Conservation (phyloP, 2,888 invertebrate species). For the Conomelus anceps region DNA sequence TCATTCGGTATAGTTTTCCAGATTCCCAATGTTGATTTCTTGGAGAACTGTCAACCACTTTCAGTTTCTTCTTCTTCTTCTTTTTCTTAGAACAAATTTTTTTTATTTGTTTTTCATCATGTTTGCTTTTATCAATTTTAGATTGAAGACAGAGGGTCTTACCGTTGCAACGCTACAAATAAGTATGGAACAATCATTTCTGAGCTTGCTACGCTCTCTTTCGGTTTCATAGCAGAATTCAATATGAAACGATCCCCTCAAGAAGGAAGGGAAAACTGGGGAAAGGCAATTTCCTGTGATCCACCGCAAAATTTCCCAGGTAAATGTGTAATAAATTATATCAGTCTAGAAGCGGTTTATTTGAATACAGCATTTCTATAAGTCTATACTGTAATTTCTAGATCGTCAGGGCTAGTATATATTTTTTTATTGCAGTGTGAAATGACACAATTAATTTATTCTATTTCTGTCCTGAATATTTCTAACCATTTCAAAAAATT, state of each 20-base stretch:
- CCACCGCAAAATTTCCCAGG: slow-evolving; percentile 86
- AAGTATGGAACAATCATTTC: slow-evolving; percentile 82
- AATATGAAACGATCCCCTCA: slow-evolving; percentile 80
- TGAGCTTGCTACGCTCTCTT: slow-evolving; percentile 78
- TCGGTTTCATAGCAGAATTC: slow-evolving; percentile 84
- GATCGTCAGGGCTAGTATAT: too few species aligned
- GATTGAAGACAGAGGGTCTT: slow-evolving; percentile 73
- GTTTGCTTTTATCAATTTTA: slow-evolving; percentile 38
- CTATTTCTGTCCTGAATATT: too few species aligned
- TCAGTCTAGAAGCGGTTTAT: too few species aligned
- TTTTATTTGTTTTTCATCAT: not conserved
- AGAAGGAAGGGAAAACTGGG: slow-evolving; percentile 86
- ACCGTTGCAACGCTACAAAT: slow-evolving; percentile 89
- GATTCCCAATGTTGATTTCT: too few species aligned
- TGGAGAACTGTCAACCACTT: too few species aligned
- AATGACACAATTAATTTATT: too few species aligned
- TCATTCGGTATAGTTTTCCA: too few species aligned
- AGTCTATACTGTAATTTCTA: too few species aligned
- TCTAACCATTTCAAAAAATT: too few species aligned
- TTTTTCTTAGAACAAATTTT: not conserved
- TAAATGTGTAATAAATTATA: slow-evolving; percentile 34
- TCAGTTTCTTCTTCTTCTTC: too few species aligned
- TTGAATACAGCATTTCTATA: too few species aligned
- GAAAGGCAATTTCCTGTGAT: slow-evolving; percentile 86
- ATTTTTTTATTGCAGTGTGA: too few species aligned